Conservation (phyloP, 1,140 invertebrate genomes). For the Drosophila jambulina region DNA sequence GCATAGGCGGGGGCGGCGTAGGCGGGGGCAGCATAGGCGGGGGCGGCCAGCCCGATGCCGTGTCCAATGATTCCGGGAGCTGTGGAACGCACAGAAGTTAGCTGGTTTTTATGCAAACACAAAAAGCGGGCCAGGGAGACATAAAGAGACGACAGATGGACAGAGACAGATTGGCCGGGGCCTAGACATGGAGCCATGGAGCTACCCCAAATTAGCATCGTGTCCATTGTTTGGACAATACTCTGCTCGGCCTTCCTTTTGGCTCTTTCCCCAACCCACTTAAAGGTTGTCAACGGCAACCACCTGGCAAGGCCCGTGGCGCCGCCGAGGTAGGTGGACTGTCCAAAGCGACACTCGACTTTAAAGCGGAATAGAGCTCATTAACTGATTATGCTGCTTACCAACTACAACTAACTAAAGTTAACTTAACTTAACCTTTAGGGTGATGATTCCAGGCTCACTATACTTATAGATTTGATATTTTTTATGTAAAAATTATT, state of each 20-base stretch:
- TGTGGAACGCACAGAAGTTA: conserved; percentile 28
- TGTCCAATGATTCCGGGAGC: conserved; percentile 74
- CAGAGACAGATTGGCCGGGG: conserved; percentile 9
- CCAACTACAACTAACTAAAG: neutral
- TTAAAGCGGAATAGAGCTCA: neutral
- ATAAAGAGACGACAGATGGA: conserved; percentile 11
- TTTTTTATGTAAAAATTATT: neutral
- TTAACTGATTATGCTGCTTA: neutral
- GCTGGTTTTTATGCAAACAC: conserved; percentile 20
- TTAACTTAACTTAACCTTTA: neutral
- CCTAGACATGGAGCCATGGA: neutral
- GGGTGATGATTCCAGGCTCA: neutral
- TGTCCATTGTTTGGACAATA: conserved; percentile 46
- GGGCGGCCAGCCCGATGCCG: conserved; percentile 68
- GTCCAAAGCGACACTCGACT: neutral
- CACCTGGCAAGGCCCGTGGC: conserved; percentile 17
- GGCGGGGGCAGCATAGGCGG: conserved; percentile 64
- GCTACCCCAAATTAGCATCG: conserved; percentile 39
- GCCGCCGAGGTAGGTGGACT: neutral
- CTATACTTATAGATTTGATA: neutral
- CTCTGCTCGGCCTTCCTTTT: neutral
- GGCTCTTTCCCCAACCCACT: neutral
- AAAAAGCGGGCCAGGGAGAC: conserved; percentile 5
- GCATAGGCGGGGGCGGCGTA: conserved; percentile 68
- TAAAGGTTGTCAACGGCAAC: conserved; percentile 46